A percentile compares a stretch with the other conserved stretches of the same genome.
phyloP scores from a whole-genome alignment of 2,888 invertebrate species.

The Coelinius sp. region DNA sequence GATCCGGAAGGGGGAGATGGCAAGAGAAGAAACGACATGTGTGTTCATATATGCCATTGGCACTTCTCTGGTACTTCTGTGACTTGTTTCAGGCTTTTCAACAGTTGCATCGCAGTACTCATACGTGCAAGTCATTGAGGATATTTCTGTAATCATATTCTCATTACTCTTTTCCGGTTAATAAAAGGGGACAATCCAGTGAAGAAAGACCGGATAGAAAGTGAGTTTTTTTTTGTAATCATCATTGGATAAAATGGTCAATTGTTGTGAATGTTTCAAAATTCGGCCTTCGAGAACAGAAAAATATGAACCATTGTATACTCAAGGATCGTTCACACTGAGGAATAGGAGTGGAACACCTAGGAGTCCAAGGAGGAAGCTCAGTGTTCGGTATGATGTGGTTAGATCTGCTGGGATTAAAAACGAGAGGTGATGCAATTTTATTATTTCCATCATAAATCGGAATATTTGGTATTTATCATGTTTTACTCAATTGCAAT shows the following conservation, averaged over 20 bases:
- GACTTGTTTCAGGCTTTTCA: constrained; percentile 10
- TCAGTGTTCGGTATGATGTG: constrained; percentile 60
- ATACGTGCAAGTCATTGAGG: constrained; percentile 4
- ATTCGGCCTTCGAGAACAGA: constrained; percentile 45
- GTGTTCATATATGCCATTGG: constrained; percentile 1
- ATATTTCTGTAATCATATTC: neutral
- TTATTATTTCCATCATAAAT: neutral
- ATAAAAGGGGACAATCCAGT: neutral
- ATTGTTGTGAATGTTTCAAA: constrained; percentile 44
- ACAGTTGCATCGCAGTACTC: neutral
- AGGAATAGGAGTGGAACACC: constrained; percentile 52
- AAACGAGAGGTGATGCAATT: constrained; percentile 49
- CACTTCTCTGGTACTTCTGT: constrained; percentile 11
- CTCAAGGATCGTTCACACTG: constrained; percentile 44
- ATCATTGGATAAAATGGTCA: neutral
- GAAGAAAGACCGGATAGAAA: neutral
- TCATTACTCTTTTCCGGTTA: neutral
- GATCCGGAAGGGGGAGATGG: constrained; percentile 21
- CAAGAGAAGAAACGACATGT: constrained; percentile 12
- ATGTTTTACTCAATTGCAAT: too few species aligned
- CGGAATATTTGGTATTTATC: neutral
- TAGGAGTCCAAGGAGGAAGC: constrained; percentile 57
- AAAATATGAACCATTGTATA: constrained; percentile 57
- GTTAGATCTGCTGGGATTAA: constrained; percentile 54
- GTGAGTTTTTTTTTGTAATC: neutral